Evolutionary conservation across 2,113 vertebrate genomes (phyloP).

Genomic region (Parotia lawesii): DNA sequence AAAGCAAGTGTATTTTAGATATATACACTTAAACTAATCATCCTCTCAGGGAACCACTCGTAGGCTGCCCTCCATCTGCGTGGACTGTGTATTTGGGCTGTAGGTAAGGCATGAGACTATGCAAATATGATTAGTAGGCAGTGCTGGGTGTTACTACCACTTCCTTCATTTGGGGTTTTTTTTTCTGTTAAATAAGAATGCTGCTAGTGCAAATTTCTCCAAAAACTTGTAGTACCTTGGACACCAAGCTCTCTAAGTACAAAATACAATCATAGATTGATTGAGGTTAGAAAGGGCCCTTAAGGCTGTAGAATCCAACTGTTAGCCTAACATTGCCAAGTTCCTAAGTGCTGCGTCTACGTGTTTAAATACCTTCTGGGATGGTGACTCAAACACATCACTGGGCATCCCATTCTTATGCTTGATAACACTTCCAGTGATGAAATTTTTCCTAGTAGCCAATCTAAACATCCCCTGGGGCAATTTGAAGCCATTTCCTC

Average conservation of each 20-base stretch:
- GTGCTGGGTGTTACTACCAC: rapidly evolving
- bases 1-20: background rate
- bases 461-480: background rate
- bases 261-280: background rate
- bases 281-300: background rate
- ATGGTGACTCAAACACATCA: background rate
- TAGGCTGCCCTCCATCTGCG: background rate
- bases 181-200: background rate
- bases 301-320: background rate
- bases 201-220: background rate
- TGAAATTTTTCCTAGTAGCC: background rate
- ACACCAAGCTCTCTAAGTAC: background rate
- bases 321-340: background rate
- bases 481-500: background rate
- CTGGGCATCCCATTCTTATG: background rate
- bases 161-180: background rate
- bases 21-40: background rate
- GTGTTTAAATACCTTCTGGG: background rate
- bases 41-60: background rate
- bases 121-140: background rate
- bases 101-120: background rate
- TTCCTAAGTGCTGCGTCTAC: background rate
- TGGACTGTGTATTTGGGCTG: background rate
- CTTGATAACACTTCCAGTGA: background rate
- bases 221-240: background rate